phyloP scores from a whole-genome alignment of 2,797 vertebrate genomes.

The Pyrocephalus nanus region DNA sequence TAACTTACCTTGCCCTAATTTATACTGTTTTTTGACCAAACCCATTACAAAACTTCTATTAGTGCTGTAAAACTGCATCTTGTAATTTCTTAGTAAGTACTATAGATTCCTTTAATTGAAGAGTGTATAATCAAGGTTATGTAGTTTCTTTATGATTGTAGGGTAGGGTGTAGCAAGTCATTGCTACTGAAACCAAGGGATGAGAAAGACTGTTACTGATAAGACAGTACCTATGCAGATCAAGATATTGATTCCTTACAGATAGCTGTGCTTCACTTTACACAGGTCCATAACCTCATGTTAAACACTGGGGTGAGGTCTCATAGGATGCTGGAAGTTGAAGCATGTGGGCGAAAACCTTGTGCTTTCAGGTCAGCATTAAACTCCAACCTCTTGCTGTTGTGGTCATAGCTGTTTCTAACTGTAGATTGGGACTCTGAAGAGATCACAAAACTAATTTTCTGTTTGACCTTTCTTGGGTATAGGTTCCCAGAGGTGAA shows the following conservation, averaged over 20 bases:
- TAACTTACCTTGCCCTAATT: background rate
- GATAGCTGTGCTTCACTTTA: background rate
- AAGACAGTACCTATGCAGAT: background rate
- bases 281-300: background rate
- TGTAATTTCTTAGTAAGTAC: background rate
- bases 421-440: background rate
- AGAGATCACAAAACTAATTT: conserved; percentile 18
- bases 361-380: background rate
- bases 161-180: background rate
- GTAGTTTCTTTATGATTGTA: background rate
- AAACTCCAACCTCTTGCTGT: background rate
- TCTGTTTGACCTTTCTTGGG: background rate
- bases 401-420: background rate
- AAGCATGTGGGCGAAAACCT: background rate
- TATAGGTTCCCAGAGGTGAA: background rate
- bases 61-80: background rate
- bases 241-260: background rate
- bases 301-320: background rate
- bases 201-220: background rate
- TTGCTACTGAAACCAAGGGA: background rate
- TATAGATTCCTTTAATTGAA: background rate
- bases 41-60: background rate
- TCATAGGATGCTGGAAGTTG: background rate
- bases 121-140: background rate
- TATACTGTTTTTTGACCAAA: background rate